A percentile compares a stretch with the other conserved stretches of the same genome.
These are phyloP conservation scores for Platypus cylindrus DNA, from an alignment of 2,888 invertebrate species.

Conservation along the genomic window DNA sequence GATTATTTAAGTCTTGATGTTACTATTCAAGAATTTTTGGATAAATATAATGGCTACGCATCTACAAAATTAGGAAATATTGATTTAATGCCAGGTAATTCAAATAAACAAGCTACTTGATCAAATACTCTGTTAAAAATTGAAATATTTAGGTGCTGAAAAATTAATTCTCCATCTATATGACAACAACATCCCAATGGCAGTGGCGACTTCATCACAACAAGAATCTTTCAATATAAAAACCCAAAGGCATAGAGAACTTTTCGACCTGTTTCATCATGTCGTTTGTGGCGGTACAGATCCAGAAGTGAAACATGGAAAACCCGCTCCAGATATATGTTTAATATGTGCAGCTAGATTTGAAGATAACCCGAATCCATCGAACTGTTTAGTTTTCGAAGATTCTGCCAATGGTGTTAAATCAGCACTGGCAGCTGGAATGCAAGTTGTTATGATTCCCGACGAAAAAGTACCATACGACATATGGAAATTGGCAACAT, in stretches of 20 bases:
- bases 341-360: constrained; percentile 51
- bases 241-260: constrained; percentile 45
- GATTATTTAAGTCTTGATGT: constrained; percentile 48
- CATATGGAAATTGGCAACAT: constrained; percentile 46
- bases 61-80: constrained; percentile 45
- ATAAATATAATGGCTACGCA: constrained; percentile 39
- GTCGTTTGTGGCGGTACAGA: constrained; percentile 72
- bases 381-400: constrained; percentile 72
- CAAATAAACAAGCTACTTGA: constrained; percentile 48
- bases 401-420: constrained; percentile 82
- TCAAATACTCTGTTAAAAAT: too few relatives aligned
- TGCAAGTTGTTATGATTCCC: constrained; percentile 79
- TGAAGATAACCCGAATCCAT: constrained; percentile 47
- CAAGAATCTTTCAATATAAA: constrained; percentile 58
- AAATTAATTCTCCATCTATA: constrained; percentile 63
- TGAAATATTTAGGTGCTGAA: constrained; percentile 65
- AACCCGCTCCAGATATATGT: constrained; percentile 84
- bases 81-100: constrained; percentile 56
- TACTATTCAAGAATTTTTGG: constrained; percentile 50
- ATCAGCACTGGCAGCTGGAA: constrained; percentile 64
- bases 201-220: constrained; percentile 77
- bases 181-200: constrained; percentile 62
- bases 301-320: constrained; percentile 70
- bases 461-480: constrained; percentile 40
- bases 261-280: constrained; percentile 62